Evolutionary conservation across 2,797 vertebrate species (phyloP).

Genomic region (Leptodactylus fallax): DNA sequence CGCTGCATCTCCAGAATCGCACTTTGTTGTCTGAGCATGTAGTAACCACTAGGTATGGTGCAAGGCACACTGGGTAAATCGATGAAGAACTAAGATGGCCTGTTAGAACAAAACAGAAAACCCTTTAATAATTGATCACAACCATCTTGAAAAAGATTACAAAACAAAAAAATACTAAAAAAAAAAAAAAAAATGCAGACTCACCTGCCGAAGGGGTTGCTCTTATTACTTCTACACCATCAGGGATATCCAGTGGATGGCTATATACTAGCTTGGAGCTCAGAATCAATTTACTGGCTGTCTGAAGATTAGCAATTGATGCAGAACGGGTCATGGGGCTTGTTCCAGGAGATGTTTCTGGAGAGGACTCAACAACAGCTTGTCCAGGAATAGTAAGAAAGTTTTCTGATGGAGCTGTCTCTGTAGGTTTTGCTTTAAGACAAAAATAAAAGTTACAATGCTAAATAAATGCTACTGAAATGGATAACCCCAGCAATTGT

Average conservation of each 20-base stretch:
- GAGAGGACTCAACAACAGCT: slow-evolving; percentile 83
- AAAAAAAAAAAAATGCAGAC: not conserved
- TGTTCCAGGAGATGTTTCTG: slow-evolving; percentile 82
- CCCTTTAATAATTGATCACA: not conserved
- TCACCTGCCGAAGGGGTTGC: slow-evolving; percentile 97
- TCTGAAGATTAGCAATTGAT: slow-evolving; percentile 97
- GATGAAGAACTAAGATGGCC: slow-evolving; percentile 98
- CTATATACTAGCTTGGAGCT: slow-evolving; percentile 95
- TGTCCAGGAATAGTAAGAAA: slow-evolving; percentile 86
- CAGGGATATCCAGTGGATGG: slow-evolving; percentile 88
- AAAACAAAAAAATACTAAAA: not conserved
- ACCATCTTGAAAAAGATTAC: not conserved
- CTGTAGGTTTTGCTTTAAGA: slow-evolving; percentile 79
- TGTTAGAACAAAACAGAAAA: slow-evolving; percentile 67
- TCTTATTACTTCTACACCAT: slow-evolving; percentile 91
- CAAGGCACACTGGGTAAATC: slow-evolving; percentile 98
- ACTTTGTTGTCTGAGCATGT: slow-evolving; percentile 95
- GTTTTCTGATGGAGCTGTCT: slow-evolving; percentile 79
- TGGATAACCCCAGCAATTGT: no score
- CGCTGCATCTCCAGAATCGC: slow-evolving; percentile 91
- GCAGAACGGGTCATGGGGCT: slow-evolving; percentile 90
- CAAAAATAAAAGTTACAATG: not conserved
- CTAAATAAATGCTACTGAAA: no score
- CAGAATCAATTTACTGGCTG: slow-evolving; percentile 97
- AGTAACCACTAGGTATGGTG: slow-evolving; percentile 95